Percentiles rank a stretch among this genome's conserved stretches.
Conservation (phyloP, 2,888 invertebrate species). For the Dysmachus trigonus region DNA sequence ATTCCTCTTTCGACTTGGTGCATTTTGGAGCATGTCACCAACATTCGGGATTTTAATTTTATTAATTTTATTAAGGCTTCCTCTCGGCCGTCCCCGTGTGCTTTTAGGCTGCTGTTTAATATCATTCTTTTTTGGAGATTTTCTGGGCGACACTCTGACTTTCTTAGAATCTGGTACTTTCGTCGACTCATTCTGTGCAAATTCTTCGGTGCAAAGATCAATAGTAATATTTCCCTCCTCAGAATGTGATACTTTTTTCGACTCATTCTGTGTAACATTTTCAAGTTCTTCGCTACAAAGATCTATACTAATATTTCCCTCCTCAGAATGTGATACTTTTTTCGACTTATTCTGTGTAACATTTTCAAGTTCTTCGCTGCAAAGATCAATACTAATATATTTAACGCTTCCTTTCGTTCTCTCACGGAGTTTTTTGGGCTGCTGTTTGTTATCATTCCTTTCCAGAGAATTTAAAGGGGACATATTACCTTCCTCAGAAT, state of each 20-base stretch:
- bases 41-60: conserved; percentile 52
- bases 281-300: background rate
- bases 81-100: background rate
- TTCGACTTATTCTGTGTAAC: background rate
- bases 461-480: background rate
- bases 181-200: background rate
- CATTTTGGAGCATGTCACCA: conserved; percentile 56
- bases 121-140: conserved; percentile 34
- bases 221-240: background rate
- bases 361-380: background rate
- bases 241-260: background rate
- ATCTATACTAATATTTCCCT: background rate
- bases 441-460: conserved; percentile 23
- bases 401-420: background rate
- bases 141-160: background rate
- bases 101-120: conserved; percentile 9
- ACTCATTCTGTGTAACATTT: background rate
- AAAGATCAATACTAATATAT: background rate
- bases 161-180: background rate
- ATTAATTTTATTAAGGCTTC: conserved; percentile 42
- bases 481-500: background rate
- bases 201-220: background rate
- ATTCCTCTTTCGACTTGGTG: conserved; percentile 51
- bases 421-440: background rate
- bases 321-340: background rate